Percentiles rank a stretch among this genome's conserved stretches.
phyloP scores from a whole-genome alignment of 2,888 invertebrate genomes.

The Strigamia crassipes region DNA sequence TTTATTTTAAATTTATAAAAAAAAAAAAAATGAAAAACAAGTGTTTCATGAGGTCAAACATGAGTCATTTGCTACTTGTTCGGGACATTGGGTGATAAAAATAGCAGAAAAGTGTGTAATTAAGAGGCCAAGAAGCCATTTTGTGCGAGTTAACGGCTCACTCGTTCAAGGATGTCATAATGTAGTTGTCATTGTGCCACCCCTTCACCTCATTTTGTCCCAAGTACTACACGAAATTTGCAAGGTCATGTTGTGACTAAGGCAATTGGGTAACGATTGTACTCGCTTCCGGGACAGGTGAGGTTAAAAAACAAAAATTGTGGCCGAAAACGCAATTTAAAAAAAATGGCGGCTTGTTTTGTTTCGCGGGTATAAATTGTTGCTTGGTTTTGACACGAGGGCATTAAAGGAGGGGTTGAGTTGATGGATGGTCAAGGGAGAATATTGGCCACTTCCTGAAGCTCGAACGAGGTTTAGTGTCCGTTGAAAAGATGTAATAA shows the following conservation, averaged over 20 bases:
- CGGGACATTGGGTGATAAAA: neutral
- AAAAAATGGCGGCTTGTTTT: neutral
- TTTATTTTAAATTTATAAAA: neutral
- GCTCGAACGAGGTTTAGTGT: neutral
- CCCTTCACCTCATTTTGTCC: slow-evolving; percentile 17
- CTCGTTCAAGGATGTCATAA: slow-evolving; percentile 22
- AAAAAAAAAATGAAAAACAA: too few relatives aligned
- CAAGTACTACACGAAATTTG: neutral
- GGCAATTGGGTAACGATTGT: slow-evolving; percentile 28
- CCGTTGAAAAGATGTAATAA: neutral
- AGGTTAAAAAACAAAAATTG: neutral
- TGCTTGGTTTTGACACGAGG: neutral
- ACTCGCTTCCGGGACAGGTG: slow-evolving; percentile 6
- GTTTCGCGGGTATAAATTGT: neutral
- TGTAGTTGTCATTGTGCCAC: neutral
- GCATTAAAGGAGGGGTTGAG: neutral
- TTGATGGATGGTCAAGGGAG: neutral
- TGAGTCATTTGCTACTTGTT: neutral
- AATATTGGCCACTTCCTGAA: slow-evolving; percentile 8
- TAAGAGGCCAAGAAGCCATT: neutral
- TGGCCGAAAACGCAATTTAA: neutral
- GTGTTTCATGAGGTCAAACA: neutral
- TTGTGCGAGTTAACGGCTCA: slow-evolving; percentile 18
- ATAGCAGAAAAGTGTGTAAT: neutral
- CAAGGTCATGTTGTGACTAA: slow-evolving; percentile 26